phyloP scores from a whole-genome alignment of 2,113 vertebrate genomes.

The Melozone crissalis region DNA sequence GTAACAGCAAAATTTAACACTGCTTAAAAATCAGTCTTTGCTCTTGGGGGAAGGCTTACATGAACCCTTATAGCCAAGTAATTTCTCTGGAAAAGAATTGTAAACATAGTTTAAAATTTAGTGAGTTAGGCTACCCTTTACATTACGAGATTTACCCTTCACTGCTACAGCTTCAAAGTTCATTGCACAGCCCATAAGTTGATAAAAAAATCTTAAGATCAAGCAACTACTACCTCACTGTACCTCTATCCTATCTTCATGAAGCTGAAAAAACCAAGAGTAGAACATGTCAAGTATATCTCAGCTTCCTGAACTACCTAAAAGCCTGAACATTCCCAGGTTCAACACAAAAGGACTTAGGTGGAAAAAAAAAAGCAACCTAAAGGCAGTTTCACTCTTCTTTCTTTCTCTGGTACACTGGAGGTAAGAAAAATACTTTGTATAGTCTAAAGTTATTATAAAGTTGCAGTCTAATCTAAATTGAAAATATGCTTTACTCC shows the following conservation, averaged over 20 bases:
- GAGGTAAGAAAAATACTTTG: neutral
- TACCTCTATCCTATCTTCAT: neutral
- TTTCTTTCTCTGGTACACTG: neutral
- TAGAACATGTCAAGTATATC: neutral
- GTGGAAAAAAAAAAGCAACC: neutral
- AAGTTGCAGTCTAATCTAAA: neutral
- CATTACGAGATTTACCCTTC: neutral
- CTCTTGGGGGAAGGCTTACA: neutral
- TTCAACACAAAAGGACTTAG: neutral
- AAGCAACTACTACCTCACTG: neutral
- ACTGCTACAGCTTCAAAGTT: neutral
- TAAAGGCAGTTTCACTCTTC: neutral
- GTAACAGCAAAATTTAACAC: neutral
- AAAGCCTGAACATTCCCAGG: neutral
- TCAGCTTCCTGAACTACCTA: neutral
- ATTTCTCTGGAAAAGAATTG: rapidly evolving
- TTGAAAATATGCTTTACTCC: neutral
- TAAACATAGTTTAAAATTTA: neutral
- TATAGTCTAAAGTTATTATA: neutral
- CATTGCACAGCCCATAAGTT: neutral
- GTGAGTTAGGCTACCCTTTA: neutral
- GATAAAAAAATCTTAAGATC: neutral
- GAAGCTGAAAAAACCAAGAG: neutral
- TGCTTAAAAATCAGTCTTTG: neutral
- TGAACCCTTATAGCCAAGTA: neutral